phyloP scores from a whole-genome alignment of 2,113 vertebrate genomes.

The Empidonax alnorum region DNA sequence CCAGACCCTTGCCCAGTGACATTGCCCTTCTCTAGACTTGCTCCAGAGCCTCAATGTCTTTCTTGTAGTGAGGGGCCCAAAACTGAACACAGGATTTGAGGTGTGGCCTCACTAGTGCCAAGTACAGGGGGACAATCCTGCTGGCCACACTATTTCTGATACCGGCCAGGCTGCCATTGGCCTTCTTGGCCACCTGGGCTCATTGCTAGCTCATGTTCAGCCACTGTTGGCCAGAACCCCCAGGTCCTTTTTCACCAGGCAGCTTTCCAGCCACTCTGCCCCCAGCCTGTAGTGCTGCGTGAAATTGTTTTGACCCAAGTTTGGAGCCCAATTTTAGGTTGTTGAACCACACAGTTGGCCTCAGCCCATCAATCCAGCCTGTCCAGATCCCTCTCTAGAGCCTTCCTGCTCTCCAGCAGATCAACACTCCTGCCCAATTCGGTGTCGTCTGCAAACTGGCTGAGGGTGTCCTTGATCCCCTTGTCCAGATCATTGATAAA shows the following conservation, averaged over 20 bases:
- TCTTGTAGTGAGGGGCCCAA: neutral
- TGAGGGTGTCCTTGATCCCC: neutral
- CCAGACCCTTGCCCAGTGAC: neutral
- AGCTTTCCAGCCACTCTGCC: neutral
- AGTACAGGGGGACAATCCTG: neutral
- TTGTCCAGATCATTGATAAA: neutral
- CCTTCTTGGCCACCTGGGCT: neutral
- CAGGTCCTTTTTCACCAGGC: neutral
- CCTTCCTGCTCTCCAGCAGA: neutral
- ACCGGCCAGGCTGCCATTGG: neutral
- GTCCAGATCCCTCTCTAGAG: neutral
- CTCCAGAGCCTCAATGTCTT: neutral
- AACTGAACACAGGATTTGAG: neutral
- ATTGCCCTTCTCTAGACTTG: fast-evolving
- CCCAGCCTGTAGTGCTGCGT: neutral
- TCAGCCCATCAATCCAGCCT: neutral
- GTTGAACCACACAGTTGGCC: neutral
- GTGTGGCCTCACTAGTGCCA: fast-evolving
- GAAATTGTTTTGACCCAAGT: neutral
- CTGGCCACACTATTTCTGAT: neutral
- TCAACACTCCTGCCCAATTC: neutral
- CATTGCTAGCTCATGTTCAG: neutral
- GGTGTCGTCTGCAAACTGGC: neutral
- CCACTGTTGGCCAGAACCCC: neutral
- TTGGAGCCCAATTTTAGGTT: neutral